Evolutionary conservation across 2,113 vertebrate species (phyloP), one percentile per base, ranked within the genome.

Genomic region (Coptodon bakossiorum): DNA sequence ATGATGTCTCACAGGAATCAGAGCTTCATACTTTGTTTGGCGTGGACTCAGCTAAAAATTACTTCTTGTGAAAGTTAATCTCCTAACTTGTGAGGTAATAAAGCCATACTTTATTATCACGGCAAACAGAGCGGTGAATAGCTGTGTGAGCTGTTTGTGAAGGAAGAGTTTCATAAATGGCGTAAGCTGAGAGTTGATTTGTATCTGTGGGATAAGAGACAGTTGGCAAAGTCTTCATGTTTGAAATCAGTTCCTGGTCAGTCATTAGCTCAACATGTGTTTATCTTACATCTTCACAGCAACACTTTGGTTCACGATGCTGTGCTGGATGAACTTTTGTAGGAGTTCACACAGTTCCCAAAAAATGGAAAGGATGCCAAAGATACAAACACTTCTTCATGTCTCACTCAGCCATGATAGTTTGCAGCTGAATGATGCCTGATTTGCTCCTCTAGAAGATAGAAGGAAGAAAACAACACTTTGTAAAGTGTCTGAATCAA

Each of bases 241-340:
- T 52, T 82, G 61, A 82, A 79, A 5, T 24, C 1, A 80, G 61
- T 71, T 31, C 19, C 66, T 68, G 10, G 9, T 13, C 14, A 16
- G 22, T 34, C 24, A 48, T 19, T 29, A 9, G 4, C 27, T 12
- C 59, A 11, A 85, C 61, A 8, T 31, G 11, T 81, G 48, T 84
- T 79, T 85, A 24, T 82, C 83, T 82, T 52, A 54, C 40, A 45
- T 90, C 85, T 86, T 90, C 85, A 87, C 83, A 19, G 86, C 81
- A 91, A 59, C 56, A 6, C 61, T 63, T 85, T 89, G 92, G 90
- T 95, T 86, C 17, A 56, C 34, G 16, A 14, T 43, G 36, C 52
- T 43, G 2, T 53, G 31, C 7, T 7, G 43, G 71, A 11, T 84
- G 13, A 34, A 52, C 10, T 9, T 82, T 16, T 48, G 17, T 61